A percentile compares a stretch with the other conserved stretches of the same genome.
Evolutionary conservation across 1,140 invertebrate genomes (phyloP).

Genomic region (Trachymyrmex cornetzi): DNA sequence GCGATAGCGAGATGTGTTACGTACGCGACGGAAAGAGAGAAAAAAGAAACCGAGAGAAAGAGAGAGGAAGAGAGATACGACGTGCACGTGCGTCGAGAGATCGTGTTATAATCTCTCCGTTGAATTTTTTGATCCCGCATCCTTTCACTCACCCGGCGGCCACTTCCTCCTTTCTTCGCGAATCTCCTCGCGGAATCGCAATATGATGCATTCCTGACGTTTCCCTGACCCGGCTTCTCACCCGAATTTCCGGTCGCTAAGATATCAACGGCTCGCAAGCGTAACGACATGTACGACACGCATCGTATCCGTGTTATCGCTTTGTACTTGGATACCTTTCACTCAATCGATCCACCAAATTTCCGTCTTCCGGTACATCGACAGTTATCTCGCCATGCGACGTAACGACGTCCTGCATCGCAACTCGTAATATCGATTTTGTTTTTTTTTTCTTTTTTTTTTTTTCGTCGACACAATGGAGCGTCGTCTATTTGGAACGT

Average conservation of each 20-base stretch:
- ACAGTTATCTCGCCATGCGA: neutral
- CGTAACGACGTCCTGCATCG: neutral
- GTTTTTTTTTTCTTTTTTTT: neutral
- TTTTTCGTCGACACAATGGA: neutral
- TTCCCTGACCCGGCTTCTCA: constrained; percentile 57
- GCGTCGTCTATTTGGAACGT: constrained; percentile 42
- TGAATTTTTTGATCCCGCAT: constrained; percentile 43
- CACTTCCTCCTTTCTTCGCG: constrained; percentile 69
- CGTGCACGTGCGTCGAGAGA: constrained; percentile 64
- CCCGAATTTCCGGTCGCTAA: constrained; percentile 52
- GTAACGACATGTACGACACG: neutral
- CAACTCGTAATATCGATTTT: neutral
- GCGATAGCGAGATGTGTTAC: constrained; percentile 62
- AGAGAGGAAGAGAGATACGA: constrained; percentile 29
- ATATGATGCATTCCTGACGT: constrained; percentile 46
- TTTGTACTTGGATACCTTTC: neutral
- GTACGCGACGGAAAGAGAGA: constrained; percentile 21
- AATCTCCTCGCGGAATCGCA: constrained; percentile 48
- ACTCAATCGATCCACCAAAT: constrained; percentile 8
- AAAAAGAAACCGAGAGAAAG: neutral
- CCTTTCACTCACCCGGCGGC: constrained; percentile 65
- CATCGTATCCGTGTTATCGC: neutral
- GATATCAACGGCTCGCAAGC: constrained; percentile 17
- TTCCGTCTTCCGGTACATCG: constrained; percentile 17
- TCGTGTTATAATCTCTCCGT: constrained; percentile 61